Base-by-base conservation (phyloP, 2,113 vertebrate species). In the Neolamprologus devosi region DNA sequence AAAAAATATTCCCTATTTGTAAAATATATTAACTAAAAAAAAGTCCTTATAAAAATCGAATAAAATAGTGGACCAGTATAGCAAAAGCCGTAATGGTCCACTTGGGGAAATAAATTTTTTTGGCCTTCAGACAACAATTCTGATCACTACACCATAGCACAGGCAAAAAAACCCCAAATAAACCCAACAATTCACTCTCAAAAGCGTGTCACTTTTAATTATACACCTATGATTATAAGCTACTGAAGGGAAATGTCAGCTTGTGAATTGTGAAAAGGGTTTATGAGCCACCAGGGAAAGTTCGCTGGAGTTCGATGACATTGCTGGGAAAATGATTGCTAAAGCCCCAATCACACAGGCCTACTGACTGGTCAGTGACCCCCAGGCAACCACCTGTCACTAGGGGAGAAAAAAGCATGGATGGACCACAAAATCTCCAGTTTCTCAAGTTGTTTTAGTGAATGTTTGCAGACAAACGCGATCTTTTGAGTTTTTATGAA, bases 281-380 rank as follows among this genome's bases (percentile, higher is more conserved):
- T 92, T 88, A 78, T 89, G 86, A 90, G 68, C 81, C 58, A 33
- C 45, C 33, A 37, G 30, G 0, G 60, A n/a, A n/a, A 37, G 60
- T n/a, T 63, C 0, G 30, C 30, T 65, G 10, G 19, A 65, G 60
- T 37, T 68, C 1, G 19, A 68, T 68, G 35, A 40, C 19, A 21
- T 68, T 21, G 35, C 1, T 40, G 7, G 33, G 33, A 14, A 68
- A 68, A 68, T 40, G 19, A 68, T 68, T 68, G 19, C 33, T 68
- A 40, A 40, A 68, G 19, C 11, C 11, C 19, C 63, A 40, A 12
- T 40, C 19, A 40, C 63, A 68, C 63, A 40, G 33, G 35, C 1
- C 11, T 2, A 68, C 35, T 40, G 35, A 68, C 63, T 40, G 11
- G 35, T 40, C 35, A 68, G 35, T 68, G 63, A 68, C 63, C 63